Conservation (phyloP, 1,140 invertebrate species). For the Sitophilus oryzae region DNA sequence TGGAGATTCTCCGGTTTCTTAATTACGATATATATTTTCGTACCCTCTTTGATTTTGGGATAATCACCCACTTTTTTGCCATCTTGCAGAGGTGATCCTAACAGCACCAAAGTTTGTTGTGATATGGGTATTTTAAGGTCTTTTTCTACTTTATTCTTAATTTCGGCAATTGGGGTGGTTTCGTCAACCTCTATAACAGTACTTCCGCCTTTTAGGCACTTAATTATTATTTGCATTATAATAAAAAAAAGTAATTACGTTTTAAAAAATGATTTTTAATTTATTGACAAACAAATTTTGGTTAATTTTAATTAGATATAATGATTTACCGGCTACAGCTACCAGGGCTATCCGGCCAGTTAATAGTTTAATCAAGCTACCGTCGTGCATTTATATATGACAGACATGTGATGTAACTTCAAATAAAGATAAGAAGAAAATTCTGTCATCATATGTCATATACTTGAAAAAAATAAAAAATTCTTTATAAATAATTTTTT, state of each 20-base stretch:
- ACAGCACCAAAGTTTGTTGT: constrained; percentile 47
- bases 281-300: too few species aligned
- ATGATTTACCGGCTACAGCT: too few species aligned
- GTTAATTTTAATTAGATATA: too few species aligned
- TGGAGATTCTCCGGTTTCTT: constrained; percentile 47
- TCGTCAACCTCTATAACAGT: constrained; percentile 45
- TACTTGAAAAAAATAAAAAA: too few species aligned
- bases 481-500: too few species aligned
- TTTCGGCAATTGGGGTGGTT: constrained; percentile 44
- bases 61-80: constrained; percentile 47
- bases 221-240: constrained; percentile 48
- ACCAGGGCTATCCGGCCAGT: too few species aligned
- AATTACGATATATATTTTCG: constrained; percentile 47
- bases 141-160: constrained; percentile 48
- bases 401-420: too few species aligned
- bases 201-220: constrained; percentile 48
- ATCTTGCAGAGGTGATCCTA: constrained; percentile 47
- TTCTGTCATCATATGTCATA: too few species aligned
- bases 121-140: constrained; percentile 45
- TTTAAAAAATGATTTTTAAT: too few species aligned
- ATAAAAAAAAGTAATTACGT: background rate
- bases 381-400: too few species aligned
- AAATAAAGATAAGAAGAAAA: too few species aligned
- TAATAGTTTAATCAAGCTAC: too few species aligned
- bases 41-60: constrained; percentile 49